Conservation (phyloP, 2,888 invertebrate species). For the Brachyopa scutellaris region DNA sequence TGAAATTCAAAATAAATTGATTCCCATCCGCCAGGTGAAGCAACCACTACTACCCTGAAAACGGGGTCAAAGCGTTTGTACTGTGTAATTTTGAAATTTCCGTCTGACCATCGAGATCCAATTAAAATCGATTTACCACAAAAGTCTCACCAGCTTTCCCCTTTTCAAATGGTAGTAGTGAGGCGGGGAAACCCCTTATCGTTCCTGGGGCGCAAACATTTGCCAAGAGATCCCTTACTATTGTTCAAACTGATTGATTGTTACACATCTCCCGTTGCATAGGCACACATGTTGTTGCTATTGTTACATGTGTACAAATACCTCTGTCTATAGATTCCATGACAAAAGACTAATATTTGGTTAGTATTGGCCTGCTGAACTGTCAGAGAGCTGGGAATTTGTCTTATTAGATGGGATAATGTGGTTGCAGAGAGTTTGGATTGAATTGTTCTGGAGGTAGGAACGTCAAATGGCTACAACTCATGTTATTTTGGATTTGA, state of each 20-base stretch:
- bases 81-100: slow-evolving; percentile 50
- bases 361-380: no score
- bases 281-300: not conserved
- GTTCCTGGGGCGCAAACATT: no score
- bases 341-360: no score
- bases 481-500: no score
- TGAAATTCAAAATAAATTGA: slow-evolving; percentile 47
- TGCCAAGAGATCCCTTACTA: not conserved
- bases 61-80: slow-evolving; percentile 27
- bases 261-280: slow-evolving; percentile 1
- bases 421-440: no score
- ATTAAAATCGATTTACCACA: slow-evolving; percentile 55
- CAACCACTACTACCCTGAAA: not conserved
- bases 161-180: no score
- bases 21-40: not conserved
- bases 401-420: no score
- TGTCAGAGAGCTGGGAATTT: no score
- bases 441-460: no score
- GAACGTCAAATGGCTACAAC: no score
- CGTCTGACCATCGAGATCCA: slow-evolving; percentile 41
- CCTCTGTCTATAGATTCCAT: no score
- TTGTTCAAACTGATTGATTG: slow-evolving; percentile 28
- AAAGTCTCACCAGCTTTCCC: slow-evolving; percentile 19
- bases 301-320: slow-evolving; percentile 2
- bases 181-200: no score